Percentiles rank a stretch among this genome's conserved stretches.
These are phyloP conservation scores for Hesperophylax magnus DNA, from an alignment of 1,140 invertebrate species.

Conservation along the genomic window DNA sequence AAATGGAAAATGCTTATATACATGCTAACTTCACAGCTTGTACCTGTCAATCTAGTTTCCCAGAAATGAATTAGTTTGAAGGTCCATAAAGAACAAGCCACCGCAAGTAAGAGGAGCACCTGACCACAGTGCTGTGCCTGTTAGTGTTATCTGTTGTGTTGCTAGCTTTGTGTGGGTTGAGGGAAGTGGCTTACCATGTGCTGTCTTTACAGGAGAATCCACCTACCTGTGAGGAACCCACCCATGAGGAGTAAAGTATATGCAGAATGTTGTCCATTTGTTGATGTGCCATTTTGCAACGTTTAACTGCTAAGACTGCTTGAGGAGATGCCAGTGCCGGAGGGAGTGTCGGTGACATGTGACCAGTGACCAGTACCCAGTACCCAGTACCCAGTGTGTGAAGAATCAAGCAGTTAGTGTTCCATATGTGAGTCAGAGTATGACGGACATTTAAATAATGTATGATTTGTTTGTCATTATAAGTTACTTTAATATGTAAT, in stretches of 20 bases:
- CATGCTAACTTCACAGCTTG: too few relatives aligned
- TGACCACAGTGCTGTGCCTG: too few relatives aligned
- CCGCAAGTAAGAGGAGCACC: too few relatives aligned
- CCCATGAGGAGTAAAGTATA: conserved; percentile 9
- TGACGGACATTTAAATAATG: conserved; percentile 22
- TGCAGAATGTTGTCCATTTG: neutral
- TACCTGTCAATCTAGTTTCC: too few relatives aligned
- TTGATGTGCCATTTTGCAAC: conserved; percentile 8
- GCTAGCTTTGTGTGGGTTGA: neutral
- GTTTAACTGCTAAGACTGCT: neutral
- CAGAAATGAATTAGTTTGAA: too few relatives aligned
- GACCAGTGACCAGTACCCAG: neutral
- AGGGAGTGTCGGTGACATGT: neutral
- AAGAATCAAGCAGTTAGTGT: conserved; percentile 44
- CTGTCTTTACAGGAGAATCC: conserved; percentile 69
- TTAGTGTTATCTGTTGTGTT: neutral
- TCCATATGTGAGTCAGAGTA: conserved; percentile 29
- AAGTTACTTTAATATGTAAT: conserved; percentile 35
- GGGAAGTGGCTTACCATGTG: conserved; percentile 27
- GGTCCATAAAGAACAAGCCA: too few relatives aligned
- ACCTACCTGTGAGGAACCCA: conserved; percentile 67
- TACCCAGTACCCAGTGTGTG: neutral
- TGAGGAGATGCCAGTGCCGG: neutral
- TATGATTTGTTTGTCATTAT: conserved; percentile 37
- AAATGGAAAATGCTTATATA: too few relatives aligned